Percentiles rank a stretch among this genome's conserved stretches.
phyloP scores from a whole-genome alignment of 2,113 vertebrate species.

The Lagopus muta region DNA sequence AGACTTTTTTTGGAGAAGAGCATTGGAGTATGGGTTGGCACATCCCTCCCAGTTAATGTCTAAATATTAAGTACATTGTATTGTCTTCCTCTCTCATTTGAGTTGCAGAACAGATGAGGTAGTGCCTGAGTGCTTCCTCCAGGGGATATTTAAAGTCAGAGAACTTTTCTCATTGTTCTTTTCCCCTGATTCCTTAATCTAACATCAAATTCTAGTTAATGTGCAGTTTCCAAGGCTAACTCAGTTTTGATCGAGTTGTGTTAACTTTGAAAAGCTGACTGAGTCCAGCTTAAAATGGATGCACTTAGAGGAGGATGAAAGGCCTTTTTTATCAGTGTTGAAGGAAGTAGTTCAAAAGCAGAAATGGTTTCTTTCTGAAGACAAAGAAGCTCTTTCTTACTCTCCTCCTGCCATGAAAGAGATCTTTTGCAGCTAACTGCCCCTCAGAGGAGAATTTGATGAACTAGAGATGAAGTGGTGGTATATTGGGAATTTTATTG shows the following conservation, averaged over 20 bases:
- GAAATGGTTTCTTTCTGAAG: constrained; percentile 68
- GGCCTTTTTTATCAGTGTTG: constrained; percentile 56
- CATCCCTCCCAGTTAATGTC: background rate
- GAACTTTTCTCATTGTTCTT: background rate
- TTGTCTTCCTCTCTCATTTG: constrained; percentile 22
- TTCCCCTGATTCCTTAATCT: constrained; percentile 13
- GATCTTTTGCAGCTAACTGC: constrained; percentile 57
- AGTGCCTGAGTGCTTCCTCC: background rate
- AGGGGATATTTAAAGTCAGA: constrained; percentile 5
- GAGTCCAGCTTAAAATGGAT: constrained; percentile 58
- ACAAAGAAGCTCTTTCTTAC: constrained; percentile 59
- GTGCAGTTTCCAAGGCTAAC: constrained; percentile 44
- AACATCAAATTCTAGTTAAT: constrained; percentile 15
- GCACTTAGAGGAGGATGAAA: constrained; percentile 65
- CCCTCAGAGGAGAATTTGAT: constrained; percentile 48
- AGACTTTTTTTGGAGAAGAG: background rate
- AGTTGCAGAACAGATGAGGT: background rate
- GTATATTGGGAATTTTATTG: constrained; percentile 50
- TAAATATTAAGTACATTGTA: background rate
- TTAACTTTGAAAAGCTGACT: constrained; percentile 51
- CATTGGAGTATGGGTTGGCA: background rate
- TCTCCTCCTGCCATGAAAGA: constrained; percentile 28
- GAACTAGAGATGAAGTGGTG: constrained; percentile 42
- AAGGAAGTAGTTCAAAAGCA: constrained; percentile 71
- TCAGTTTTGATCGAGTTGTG: constrained; percentile 51